These are phyloP conservation scores for Machaerirhynchus nigripectus DNA, from an alignment of 2,113 vertebrate species.

Conservation along the genomic window DNA sequence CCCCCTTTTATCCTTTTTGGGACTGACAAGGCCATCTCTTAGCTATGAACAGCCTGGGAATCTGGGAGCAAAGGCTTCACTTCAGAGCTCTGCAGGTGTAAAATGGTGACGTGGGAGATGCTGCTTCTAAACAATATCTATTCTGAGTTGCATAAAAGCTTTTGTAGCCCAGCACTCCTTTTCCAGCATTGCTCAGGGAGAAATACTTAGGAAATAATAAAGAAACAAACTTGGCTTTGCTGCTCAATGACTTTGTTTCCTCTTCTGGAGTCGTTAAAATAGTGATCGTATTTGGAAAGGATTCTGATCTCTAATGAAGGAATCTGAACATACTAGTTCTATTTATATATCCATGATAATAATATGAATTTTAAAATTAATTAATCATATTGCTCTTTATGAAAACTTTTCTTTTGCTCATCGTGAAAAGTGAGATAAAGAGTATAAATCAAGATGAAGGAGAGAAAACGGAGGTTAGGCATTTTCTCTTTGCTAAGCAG, in stretches of 20 bases:
- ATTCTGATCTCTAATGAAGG: not conserved
- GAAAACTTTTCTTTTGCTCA: fast-evolving
- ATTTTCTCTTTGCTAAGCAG: not conserved
- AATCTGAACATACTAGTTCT: fast-evolving
- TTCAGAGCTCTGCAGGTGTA: not conserved
- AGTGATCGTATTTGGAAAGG: not conserved
- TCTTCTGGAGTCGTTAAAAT: not conserved
- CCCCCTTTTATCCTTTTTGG: not conserved
- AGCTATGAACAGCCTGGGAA: fast-evolving
- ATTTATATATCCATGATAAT: not conserved
- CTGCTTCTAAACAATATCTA: not conserved
- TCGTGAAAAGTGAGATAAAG: not conserved
- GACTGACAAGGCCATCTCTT: not conserved
- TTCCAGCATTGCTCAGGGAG: not conserved
- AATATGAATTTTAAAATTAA: not conserved
- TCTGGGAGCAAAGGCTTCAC: not conserved
- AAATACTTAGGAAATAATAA: not conserved
- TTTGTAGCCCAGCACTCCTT: not conserved
- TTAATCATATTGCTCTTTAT: not conserved
- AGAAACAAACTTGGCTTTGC: not conserved
- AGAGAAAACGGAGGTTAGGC: not conserved
- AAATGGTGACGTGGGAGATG: not conserved
- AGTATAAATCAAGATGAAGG: not conserved
- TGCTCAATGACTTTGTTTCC: not conserved
- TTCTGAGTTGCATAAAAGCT: not conserved